Conservation (phyloP, 2,888 invertebrate genomes). For the Oscheius myriophilus region DNA sequence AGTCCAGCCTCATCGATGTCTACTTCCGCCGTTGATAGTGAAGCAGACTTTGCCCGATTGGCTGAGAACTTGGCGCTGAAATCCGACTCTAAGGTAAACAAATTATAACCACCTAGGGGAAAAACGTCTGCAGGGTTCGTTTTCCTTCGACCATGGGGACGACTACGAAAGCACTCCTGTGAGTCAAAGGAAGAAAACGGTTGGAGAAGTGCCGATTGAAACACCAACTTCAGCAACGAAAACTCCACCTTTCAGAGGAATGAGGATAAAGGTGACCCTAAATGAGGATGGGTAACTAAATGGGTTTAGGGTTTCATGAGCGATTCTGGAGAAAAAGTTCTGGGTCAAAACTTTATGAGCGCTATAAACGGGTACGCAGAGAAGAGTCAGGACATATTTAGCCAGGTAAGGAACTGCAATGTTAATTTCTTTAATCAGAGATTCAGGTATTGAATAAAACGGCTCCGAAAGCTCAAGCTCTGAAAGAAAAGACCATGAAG, state of each 20-base stretch:
- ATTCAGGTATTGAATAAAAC: constrained; percentile 64
- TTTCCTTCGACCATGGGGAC: constrained; percentile 60
- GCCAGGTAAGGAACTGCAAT: constrained; percentile 40
- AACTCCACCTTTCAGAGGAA: constrained; percentile 48
- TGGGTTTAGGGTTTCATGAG: constrained; percentile 54
- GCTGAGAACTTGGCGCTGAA: constrained; percentile 70
- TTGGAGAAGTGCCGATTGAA: neutral
- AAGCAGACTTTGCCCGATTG: constrained; percentile 69
- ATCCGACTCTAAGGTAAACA: constrained; percentile 55
- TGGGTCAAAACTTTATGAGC: constrained; percentile 66
- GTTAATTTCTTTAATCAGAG: neutral
- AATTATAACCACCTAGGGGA: too few relatives aligned
- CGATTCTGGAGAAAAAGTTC: constrained; percentile 65
- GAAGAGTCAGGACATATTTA: constrained; percentile 67
- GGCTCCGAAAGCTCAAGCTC: constrained; percentile 69
- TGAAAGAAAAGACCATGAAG: constrained; percentile 67
- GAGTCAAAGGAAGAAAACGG: constrained; percentile 42
- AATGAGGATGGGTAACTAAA: neutral
- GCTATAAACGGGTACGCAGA: constrained; percentile 69
- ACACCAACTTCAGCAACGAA: constrained; percentile 43
- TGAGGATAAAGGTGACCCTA: constrained; percentile 46
- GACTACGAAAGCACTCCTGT: constrained; percentile 57
- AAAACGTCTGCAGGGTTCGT: constrained; percentile 51
- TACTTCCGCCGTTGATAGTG: constrained; percentile 67
- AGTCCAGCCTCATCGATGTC: constrained; percentile 63